Evolutionary conservation across 2,113 vertebrate species (phyloP).

Genomic region (Entomyzon cyanotis): DNA sequence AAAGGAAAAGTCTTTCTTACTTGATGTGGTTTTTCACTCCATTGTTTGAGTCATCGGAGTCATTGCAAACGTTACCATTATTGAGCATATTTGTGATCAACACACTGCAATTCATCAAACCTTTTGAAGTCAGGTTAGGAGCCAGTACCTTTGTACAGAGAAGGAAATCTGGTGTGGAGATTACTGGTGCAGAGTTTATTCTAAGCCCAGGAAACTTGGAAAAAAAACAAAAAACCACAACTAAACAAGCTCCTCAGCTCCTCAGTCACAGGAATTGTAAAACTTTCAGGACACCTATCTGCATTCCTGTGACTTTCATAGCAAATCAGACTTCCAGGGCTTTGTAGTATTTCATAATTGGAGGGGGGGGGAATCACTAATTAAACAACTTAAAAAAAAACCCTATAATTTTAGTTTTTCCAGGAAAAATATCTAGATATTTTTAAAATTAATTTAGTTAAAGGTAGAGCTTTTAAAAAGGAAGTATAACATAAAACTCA

Average conservation of each 20-base stretch:
- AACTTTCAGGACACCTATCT: background rate
- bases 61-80: background rate
- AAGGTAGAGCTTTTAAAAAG: background rate
- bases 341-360: background rate
- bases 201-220: background rate
- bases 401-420: background rate
- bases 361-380: background rate
- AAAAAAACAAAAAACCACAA: background rate
- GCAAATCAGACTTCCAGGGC: background rate
- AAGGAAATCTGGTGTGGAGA: background rate
- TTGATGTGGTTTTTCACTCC: background rate
- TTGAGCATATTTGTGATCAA: background rate
- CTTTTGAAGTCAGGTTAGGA: background rate
- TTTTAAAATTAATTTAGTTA: background rate
- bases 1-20: background rate
- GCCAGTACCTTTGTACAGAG: background rate
- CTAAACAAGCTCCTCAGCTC: background rate
- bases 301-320: background rate
- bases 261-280: background rate
- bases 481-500: background rate
- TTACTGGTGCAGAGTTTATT: background rate
- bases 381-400: background rate
- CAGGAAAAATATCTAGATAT: background rate
- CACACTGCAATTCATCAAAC: background rate
- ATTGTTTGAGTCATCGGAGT: background rate